Conservation (phyloP, 2,888 invertebrate species). For the Prosapia bicincta region DNA sequence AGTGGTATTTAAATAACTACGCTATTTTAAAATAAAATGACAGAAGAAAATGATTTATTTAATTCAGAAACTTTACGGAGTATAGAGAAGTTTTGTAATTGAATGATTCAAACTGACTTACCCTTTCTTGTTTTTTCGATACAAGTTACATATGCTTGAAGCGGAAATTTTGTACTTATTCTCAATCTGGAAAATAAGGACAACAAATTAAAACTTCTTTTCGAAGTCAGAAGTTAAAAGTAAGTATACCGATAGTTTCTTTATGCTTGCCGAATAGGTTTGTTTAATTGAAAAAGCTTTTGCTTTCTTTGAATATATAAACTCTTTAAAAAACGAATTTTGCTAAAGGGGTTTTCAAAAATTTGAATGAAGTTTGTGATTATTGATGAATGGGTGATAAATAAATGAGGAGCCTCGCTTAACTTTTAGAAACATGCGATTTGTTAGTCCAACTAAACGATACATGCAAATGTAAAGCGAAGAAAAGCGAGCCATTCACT, state of each 20-base stretch:
- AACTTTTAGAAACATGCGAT: neutral
- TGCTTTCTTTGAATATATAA: too few species aligned
- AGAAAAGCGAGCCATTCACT: slow-evolving; percentile 7
- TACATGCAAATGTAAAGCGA: slow-evolving; percentile 7
- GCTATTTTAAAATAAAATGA: neutral
- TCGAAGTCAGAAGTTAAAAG: slow-evolving; percentile 10
- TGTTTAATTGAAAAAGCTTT: too few species aligned
- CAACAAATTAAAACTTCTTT: slow-evolving; percentile 43
- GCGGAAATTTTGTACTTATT: slow-evolving; percentile 99
- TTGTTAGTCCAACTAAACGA: slow-evolving; percentile 1
- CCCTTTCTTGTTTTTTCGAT: slow-evolving; percentile 99
- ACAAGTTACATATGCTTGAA: slow-evolving; percentile 97
- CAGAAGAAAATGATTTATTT: neutral
- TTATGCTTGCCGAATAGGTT: neutral
- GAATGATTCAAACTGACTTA: slow-evolving; percentile 59
- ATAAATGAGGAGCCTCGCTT: neutral
- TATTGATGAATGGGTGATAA: slow-evolving; percentile 2
- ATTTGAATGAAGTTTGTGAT: neutral
- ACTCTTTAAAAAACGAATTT: too few species aligned
- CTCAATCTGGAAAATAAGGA: slow-evolving; percentile 96
- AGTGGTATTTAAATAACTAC: neutral
- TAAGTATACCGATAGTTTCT: slow-evolving; percentile 17
- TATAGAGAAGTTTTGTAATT: neutral
- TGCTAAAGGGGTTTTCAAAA: too few species aligned
- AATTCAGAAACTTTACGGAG: neutral